These are phyloP conservation scores for Platyscapa corneri DNA, from an alignment of 1,140 invertebrate species.

Conservation along the genomic window DNA sequence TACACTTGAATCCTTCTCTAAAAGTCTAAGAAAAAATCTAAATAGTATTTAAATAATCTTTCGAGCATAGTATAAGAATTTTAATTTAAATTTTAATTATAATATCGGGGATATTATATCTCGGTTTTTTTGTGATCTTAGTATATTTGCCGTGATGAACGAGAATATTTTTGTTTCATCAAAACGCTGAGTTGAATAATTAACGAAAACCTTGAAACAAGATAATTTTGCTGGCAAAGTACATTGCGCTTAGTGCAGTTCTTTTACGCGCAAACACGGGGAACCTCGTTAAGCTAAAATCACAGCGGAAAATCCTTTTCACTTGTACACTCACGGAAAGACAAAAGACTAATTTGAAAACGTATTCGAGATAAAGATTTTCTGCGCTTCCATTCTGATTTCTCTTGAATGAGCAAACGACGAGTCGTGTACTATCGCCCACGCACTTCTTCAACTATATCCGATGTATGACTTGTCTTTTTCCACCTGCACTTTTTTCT, in stretches of 20 bases:
- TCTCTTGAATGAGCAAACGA: slow-evolving; percentile 17
- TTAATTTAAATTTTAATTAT: no score
- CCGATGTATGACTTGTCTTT: neutral
- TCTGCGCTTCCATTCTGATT: neutral
- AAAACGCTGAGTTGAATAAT: no score
- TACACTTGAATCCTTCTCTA: no score
- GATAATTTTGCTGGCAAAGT: slow-evolving; percentile 15
- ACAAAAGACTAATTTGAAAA: slow-evolving; percentile 47
- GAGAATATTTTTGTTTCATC: no score
- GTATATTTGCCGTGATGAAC: no score
- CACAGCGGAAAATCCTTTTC: slow-evolving; percentile 30
- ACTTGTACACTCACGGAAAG: slow-evolving; percentile 1
- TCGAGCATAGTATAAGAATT: no score
- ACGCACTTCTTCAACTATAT: slow-evolving; percentile 32
- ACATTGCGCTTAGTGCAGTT: slow-evolving; percentile 10
- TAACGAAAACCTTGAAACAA: neutral
- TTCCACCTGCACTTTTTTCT: neutral
- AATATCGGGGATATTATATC: no score
- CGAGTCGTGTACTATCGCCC: neutral
- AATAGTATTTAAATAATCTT: no score
- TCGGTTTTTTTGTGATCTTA: no score
- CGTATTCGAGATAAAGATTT: slow-evolving; percentile 44
- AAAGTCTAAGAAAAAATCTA: no score
- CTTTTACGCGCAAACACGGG: slow-evolving; percentile 15
- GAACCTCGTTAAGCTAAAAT: slow-evolving; percentile 47